Evolutionary conservation across 2,888 invertebrate species (phyloP).

Genomic region (Catocala nupta): DNA sequence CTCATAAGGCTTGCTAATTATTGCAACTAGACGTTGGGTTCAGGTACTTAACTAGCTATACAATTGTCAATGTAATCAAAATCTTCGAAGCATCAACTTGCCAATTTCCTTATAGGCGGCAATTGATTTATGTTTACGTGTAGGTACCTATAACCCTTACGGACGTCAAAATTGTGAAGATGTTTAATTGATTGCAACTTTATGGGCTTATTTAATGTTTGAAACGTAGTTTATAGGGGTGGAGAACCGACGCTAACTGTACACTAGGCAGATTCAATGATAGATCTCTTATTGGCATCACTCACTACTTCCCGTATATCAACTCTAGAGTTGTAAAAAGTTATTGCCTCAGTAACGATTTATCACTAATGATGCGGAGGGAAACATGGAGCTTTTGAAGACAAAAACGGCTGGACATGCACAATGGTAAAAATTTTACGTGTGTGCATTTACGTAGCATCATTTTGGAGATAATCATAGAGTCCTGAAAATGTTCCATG

Average conservation of each 20-base stretch:
- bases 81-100: constrained; percentile 51
- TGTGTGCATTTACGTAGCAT: constrained; percentile 3
- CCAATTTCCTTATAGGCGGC: constrained; percentile 60
- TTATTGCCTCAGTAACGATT: constrained; percentile 59
- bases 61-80: constrained; percentile 12
- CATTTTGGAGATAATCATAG: neutral
- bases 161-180: constrained; percentile 53
- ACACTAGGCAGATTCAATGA: constrained; percentile 48
- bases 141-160: constrained; percentile 39
- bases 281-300: constrained; percentile 53
- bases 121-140: constrained; percentile 58
- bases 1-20: neutral
- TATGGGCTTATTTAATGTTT: constrained; percentile 59
- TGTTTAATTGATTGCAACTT: constrained; percentile 62
- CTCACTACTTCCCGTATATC: constrained; percentile 57
- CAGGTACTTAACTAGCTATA: neutral
- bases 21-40: neutral
- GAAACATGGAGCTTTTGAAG: constrained; percentile 24
- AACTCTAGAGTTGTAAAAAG: constrained; percentile 54
- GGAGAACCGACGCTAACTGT: constrained; percentile 47
- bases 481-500: too few relatives aligned
- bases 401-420: constrained; percentile 10
- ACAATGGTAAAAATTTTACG: constrained; percentile 2
- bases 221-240: constrained; percentile 51
- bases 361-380: constrained; percentile 50